phyloP scores from a whole-genome alignment of 2,888 invertebrate genomes.

The Macrosoma leucophasiata region DNA sequence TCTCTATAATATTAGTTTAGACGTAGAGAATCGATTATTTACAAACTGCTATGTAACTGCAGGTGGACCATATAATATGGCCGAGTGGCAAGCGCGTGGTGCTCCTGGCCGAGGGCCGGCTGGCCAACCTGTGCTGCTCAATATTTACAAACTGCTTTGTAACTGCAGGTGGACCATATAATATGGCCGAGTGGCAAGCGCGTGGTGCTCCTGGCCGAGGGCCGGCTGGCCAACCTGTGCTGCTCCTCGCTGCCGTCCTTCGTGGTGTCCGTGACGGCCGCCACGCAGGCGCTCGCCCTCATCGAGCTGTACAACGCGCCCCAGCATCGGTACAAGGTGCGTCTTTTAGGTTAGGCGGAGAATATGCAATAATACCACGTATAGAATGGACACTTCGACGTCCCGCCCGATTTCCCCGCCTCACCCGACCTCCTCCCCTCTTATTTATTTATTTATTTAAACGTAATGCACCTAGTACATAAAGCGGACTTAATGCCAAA shows the following conservation, averaged over 20 bases:
- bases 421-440: too few relatives aligned
- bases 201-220: constrained; percentile 94
- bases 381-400: too few relatives aligned
- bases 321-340: constrained; percentile 90
- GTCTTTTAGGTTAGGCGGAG: too few relatives aligned
- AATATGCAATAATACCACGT: too few relatives aligned
- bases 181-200: constrained; percentile 98
- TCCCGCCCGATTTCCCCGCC: too few relatives aligned
- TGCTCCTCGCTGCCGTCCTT: constrained; percentile 98
- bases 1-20: too few relatives aligned
- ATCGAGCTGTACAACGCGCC: constrained; percentile 99
- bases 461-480: too few relatives aligned
- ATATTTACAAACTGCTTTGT: too few relatives aligned
- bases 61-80: constrained; percentile 98
- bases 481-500: too few relatives aligned
- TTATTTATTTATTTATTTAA: too few relatives aligned
- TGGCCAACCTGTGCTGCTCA: constrained; percentile 98
- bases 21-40: too few relatives aligned
- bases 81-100: constrained; percentile 97
- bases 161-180: constrained; percentile 91
- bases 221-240: constrained; percentile 95
- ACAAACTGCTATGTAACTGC: too few relatives aligned
- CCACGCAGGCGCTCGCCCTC: constrained; percentile 96
- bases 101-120: constrained; percentile 93
- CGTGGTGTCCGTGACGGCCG: constrained; percentile 98